A percentile compares a stretch with the other conserved stretches of the same genome.
Conservation (phyloP, 30 jellyfish, hydroid and myxozoan species). For the Sanderia malayensis region DNA sequence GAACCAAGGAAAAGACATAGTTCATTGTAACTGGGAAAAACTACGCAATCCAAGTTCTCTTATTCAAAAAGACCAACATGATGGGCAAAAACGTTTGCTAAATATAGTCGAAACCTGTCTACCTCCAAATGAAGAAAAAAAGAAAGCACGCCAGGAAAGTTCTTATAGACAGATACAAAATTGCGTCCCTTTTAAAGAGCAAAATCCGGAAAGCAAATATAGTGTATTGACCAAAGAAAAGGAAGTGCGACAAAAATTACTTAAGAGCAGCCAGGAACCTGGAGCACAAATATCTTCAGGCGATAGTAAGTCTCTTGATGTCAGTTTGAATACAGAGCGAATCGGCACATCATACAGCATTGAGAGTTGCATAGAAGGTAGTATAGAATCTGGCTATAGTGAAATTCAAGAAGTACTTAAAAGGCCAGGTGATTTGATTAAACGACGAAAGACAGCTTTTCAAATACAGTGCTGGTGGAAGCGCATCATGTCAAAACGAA, state of each 20-base stretch:
- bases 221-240: too few relatives aligned
- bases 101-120: not conserved
- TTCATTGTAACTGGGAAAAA: conserved; percentile 14
- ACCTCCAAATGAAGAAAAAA: too few relatives aligned
- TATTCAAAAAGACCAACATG: too few relatives aligned
- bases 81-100: too few relatives aligned
- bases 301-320: too few relatives aligned
- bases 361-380: not conserved
- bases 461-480: conserved; percentile 52
- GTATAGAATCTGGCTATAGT: not conserved
- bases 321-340: too few relatives aligned
- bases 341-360: not conserved
- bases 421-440: not conserved
- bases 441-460: not conserved
- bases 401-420: not conserved
- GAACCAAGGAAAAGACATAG: not conserved
- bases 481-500: not conserved
- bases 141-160: not conserved
- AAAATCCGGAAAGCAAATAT: too few relatives aligned
- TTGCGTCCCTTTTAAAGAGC: too few relatives aligned
- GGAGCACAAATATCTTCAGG: not conserved
- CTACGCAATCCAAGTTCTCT: too few relatives aligned
- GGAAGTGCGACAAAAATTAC: too few relatives aligned
- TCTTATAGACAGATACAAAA: not conserved
- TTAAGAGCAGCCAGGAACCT: too few relatives aligned